Evolutionary conservation across 2,888 invertebrate genomes (phyloP).

Genomic region (Disparrhopalites patrizii): DNA sequence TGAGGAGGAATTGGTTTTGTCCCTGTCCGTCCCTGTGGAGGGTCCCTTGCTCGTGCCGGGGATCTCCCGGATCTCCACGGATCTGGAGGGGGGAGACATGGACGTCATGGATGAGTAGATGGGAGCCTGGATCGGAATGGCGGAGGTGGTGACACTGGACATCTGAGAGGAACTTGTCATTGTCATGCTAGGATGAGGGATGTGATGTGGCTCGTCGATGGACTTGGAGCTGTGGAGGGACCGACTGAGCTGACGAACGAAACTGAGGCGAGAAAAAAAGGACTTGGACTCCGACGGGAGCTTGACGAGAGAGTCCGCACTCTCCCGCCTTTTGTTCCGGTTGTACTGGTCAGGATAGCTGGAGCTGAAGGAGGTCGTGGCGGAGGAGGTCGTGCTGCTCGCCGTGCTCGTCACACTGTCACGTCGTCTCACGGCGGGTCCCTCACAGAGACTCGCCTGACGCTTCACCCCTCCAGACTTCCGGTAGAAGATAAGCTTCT

Average conservation of each 20-base stretch:
- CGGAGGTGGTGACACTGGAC: background rate
- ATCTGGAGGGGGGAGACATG: background rate
- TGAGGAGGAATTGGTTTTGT: background rate
- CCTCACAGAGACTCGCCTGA: conserved; percentile 45
- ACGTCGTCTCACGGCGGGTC: conserved; percentile 11
- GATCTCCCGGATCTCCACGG: background rate
- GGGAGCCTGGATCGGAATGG: conserved; percentile 1
- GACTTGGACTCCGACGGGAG: conserved; percentile 33
- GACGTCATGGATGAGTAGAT: background rate
- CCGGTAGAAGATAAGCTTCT: conserved; percentile 36
- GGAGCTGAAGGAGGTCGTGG: background rate
- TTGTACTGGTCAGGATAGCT: conserved; percentile 9
- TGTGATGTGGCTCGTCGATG: background rate
- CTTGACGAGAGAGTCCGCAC: conserved; percentile 39
- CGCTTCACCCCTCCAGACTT: conserved; percentile 36
- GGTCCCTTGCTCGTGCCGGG: background rate
- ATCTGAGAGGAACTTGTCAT: background rate
- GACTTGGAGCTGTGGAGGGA: conserved; percentile 15
- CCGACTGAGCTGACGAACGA: conserved; percentile 42
- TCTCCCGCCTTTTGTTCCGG: conserved; percentile 37
- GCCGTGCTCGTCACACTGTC: background rate
- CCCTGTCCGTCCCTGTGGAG: background rate
- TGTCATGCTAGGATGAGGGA: no score
- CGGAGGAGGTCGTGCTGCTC: background rate
- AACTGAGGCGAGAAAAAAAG: conserved; percentile 44